Evolutionary conservation across 1,140 invertebrate species (phyloP), one percentile per base, ranked within the genome.

Genomic region (Ceratina calcarata): DNA sequence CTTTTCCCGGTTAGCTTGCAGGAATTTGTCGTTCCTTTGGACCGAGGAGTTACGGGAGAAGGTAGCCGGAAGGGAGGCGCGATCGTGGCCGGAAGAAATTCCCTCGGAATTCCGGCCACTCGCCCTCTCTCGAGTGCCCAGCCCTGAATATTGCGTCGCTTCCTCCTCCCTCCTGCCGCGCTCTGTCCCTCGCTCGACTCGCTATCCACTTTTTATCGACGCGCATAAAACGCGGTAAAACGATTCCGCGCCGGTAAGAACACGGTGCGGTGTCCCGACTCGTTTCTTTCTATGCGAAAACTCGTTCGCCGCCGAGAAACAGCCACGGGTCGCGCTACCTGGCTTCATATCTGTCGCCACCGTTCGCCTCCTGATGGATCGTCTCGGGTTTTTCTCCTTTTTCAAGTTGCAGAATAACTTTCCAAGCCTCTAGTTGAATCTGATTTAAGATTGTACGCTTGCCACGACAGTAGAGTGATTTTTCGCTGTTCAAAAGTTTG

Each of bases 41-140:
- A 57, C 18, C 16, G 22, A 37, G 27, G 15, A 32, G 32, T 24
- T 12, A 2, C 13, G 45, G 18, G 16, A 15, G 18, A 20, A 15
- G 45, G n/a, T 7, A 18, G 51, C 12, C 71, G 22, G 15, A 16
- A 65, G 60, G 18, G 61, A 51, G 64, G 22, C 61, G 51, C 61
- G 72, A 72, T 37, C 57, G 58, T 22, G 20, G n/a, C 27, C 69
- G 68, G 60, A 72, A 27, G 76, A 78, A 78, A 78, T 78, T 72
- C 60, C 37, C 27, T 62, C 13, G 51, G 37, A 78, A 78, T 78
- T 78, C 76, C 76, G 45, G 58, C 66, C 45, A 37, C 45, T 78
- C 66, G 65, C 61, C 27, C 67, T 53, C 37, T 10, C 6, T 66
- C 32, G 27, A 76, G 51, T 49, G 51, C n/a, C 15, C 27, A 51